Conservation (phyloP, 2,113 vertebrate genomes). For the Actinemys pallida region DNA sequence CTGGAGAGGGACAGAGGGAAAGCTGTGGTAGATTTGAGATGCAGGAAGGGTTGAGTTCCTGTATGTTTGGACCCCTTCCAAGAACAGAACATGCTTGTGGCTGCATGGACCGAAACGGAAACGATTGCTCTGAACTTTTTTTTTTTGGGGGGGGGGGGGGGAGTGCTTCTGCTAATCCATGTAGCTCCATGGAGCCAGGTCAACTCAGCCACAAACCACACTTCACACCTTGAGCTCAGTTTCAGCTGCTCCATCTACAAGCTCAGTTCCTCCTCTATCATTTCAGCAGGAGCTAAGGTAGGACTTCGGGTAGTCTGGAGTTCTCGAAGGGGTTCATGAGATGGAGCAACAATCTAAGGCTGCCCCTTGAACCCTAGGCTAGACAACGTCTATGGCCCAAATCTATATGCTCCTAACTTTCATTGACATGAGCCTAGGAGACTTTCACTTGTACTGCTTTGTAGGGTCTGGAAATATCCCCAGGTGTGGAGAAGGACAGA, state of each 20-base stretch:
- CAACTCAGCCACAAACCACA: not conserved
- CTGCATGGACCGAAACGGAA: too few relatives aligned
- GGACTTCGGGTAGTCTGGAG: not conserved
- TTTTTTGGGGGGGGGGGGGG: too few relatives aligned
- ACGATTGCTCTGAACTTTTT: too few relatives aligned
- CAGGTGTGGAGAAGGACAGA: not conserved
- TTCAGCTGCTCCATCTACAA: not conserved
- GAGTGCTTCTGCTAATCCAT: too few relatives aligned
- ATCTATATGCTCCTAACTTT: not conserved
- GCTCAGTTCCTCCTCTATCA: not conserved
- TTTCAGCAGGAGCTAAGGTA: not conserved
- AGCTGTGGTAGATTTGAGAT: not conserved
- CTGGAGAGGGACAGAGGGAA: not conserved
- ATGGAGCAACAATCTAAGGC: not conserved
- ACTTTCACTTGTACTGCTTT: not conserved
- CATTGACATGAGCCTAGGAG: not conserved
- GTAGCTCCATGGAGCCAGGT: not conserved
- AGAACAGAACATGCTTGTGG: not conserved
- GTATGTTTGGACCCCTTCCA: not conserved
- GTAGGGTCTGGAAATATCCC: not conserved
- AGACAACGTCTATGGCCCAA: not conserved
- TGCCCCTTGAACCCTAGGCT: not conserved
- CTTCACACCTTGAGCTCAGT: not conserved
- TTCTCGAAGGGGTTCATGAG: not conserved
- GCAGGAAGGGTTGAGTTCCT: not conserved